Conservation (phyloP, 2,888 invertebrate species). For the Andrena minutula region DNA sequence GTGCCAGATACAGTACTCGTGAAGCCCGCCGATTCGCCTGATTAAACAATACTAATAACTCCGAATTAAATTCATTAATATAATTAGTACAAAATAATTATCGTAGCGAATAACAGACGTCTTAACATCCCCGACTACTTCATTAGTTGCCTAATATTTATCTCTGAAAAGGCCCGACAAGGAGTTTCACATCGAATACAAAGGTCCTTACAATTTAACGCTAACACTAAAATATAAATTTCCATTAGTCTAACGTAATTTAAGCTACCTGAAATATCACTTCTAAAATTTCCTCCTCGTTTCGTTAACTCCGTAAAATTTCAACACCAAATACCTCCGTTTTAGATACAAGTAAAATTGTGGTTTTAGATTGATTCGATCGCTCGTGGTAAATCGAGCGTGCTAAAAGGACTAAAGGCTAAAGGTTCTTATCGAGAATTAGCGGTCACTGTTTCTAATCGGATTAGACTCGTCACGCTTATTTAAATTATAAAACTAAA, state of each 20-base stretch:
- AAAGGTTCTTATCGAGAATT: conserved; percentile 5
- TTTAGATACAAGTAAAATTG: conserved; percentile 9
- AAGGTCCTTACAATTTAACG: conserved; percentile 22
- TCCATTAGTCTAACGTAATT: conserved; percentile 40
- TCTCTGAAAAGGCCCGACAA: conserved; percentile 12
- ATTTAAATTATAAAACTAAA: conserved; percentile 32
- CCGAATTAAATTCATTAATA: conserved; percentile 17
- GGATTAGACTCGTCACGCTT: not conserved
- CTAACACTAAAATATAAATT: conserved; percentile 30
- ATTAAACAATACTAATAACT: conserved; percentile 6
- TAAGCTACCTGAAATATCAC: conserved; percentile 26
- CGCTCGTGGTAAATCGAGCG: not conserved
- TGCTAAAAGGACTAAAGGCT: conserved; percentile 20
- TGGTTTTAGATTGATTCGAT: conserved; percentile 14
- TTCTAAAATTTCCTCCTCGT: conserved; percentile 5
- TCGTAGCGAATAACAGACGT: not conserved
- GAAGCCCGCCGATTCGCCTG: conserved; percentile 8
- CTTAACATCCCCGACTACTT: not conserved
- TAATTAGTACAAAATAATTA: conserved; percentile 23
- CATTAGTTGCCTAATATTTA: conserved; percentile 8
- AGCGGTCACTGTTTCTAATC: not conserved
- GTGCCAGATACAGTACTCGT: conserved; percentile 57
- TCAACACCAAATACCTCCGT: conserved; percentile 24
- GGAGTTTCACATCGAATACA: conserved; percentile 23
- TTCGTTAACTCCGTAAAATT: conserved; percentile 21